A percentile compares a stretch with the other conserved stretches of the same genome.
These are phyloP conservation scores for Phanerotoma sp. DNA, from an alignment of 2,888 invertebrate species.

Conservation along the genomic window DNA sequence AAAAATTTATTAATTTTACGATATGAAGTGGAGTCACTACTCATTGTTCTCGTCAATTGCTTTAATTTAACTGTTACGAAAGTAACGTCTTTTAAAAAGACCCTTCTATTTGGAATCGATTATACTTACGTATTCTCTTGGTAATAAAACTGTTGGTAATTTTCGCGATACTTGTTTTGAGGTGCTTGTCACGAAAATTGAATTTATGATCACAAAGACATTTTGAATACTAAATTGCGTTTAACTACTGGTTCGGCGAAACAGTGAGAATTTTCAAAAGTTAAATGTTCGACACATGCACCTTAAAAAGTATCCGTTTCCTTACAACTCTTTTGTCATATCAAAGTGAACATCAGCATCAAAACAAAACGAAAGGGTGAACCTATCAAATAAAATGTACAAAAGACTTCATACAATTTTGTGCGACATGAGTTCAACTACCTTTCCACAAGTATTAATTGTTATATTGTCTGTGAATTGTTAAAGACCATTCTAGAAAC, in stretches of 20 bases:
- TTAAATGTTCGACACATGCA: too few species aligned
- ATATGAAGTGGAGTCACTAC: slow-evolving; percentile 27
- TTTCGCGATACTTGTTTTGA: neutral
- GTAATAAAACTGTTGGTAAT: neutral
- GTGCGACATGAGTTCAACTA: too few species aligned
- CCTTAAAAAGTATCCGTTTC: too few species aligned
- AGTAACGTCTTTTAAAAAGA: neutral
- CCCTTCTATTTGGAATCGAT: slow-evolving; percentile 22
- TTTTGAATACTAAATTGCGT: slow-evolving; percentile 14
- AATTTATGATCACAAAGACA: neutral
- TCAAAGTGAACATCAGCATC: too few species aligned
- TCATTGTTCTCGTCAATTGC: slow-evolving; percentile 21
- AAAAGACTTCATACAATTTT: too few species aligned
- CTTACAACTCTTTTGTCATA: too few species aligned
- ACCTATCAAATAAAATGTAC: too few species aligned
- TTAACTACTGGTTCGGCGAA: slow-evolving; percentile 30
- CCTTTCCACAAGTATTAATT: too few species aligned
- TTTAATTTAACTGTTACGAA: slow-evolving; percentile 11
- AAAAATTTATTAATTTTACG: slow-evolving; percentile 30
- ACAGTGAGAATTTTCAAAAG: too few species aligned
- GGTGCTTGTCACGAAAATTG: neutral
- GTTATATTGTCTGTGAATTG: too few species aligned
- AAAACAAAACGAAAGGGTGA: too few species aligned
- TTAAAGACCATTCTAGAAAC: too few species aligned
- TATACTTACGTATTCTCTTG: slow-evolving; percentile 31